Evolutionary conservation across 2,797 vertebrate genomes (phyloP), one percentile per base, ranked within the genome.

Genomic region (Myiothlypis coronata): DNA sequence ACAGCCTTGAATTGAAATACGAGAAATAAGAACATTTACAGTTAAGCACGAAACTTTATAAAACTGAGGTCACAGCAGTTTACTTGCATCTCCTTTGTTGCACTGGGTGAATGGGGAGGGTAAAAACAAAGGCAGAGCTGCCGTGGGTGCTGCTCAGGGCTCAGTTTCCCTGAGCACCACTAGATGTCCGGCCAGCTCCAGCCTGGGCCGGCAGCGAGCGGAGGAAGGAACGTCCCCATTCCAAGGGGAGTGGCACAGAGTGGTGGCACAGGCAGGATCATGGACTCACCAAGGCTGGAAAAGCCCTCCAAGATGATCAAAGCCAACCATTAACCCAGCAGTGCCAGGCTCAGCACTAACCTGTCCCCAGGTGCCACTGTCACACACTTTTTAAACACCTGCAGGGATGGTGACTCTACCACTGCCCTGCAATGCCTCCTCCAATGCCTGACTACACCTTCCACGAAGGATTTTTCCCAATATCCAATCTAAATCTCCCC

Each of bases 101-200:
- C 3, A 2, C 65, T 41, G 59, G 35, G 28, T 26, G 68, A 53
- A 12, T 6, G 5, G 1, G 14, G 24, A 86, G n/a, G 21, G 49
- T 53, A 14, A 50, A 80, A 26, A 30, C 26, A 70, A 56, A 56
- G 32, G 41, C 72, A 26, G 37, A 74, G 18, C 3, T 49, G 59
- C 41, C 61, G 19, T 11, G 3, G 21, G 21, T 39, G 23, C 47
- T 15, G 60, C 9, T 3, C 8, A 13, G 65, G 52, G 82, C 37
- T 89, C 60, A 46, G 50, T 94, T 92, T 91, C 34, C 83, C 61
- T 11, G 79, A 3, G 67, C 81, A 44, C 90, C 94, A 75, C 94
- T 96, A 95, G 95, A 85, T 90, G 93, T 96, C 95, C 52, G 14
- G 76, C 89, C 44, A 68, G 78, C 78, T n/a, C 71, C 79, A 64